Base-by-base conservation (phyloP, 1,140 invertebrate genomes). In the Sminthurinus signatus region DNA sequence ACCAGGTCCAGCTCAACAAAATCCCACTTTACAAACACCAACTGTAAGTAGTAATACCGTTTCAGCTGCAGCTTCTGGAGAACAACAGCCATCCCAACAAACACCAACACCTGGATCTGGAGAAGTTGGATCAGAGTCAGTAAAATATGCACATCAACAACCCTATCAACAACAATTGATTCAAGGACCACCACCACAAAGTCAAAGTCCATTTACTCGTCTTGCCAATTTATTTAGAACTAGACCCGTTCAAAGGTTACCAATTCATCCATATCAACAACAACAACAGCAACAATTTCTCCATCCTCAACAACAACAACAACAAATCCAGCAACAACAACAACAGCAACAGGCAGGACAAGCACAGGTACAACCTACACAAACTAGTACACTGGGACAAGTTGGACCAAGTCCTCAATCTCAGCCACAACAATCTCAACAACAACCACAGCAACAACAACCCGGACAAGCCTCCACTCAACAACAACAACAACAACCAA, bases 311-410 rank as follows among this genome's bases (percentile, higher is more conserved):
- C 21, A 31, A 14, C 14, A 8, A 12, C 56, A 19, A 21, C 60
- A 52, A 28, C 56, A 62, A 54, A 60, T 65, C 14, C 63, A 65
- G 25, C 67, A 55, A 50, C 52, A 58, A 1, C 61, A 65, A 25
- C 42, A 29, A n/a, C 42, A 59, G 31, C 65, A 63, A 44, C 54
- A 52, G 39, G 51, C 52, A 31, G 36, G 27, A 28, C 63, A 60
- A 52, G n/a, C n/a, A n/a, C n/a, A n/a, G n/a, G n/a, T n/a, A n/a
- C 55, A 46, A 39, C 39, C 27, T 28, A 50, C 19, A 62, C 17
- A 17, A 28, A 19, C 15, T 23, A 23, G 14, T 10, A 42, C 32
- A 44, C 57, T 23, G 15, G 36, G 31, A 60, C 14, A 31, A 17
- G 8, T 23, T 36, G 32, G 32, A 8, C 5, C 5, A 8, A 25